These are phyloP conservation scores for Halichoerus grypus DNA, from an alignment of 2,113 vertebrate genomes.

Conservation along the genomic window DNA sequence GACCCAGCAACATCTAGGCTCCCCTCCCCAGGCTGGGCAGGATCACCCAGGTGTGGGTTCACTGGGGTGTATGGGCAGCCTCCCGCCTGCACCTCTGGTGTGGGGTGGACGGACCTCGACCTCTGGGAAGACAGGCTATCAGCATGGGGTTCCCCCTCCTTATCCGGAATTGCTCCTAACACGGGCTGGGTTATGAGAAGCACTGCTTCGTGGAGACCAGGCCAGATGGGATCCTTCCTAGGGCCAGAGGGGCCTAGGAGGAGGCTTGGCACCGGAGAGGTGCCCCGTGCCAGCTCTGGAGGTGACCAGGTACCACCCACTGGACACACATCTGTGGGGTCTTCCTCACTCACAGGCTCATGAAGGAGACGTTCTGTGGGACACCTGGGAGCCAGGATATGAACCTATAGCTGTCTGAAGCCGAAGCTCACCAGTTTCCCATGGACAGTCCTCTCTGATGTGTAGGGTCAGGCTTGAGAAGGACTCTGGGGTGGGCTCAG, in stretches of 20 bases:
- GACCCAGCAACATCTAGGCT: fast-evolving
- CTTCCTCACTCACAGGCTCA: too few relatives aligned
- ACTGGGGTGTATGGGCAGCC: fast-evolving
- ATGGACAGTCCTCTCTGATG: fast-evolving
- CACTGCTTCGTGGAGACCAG: not conserved
- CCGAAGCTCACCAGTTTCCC: fast-evolving
- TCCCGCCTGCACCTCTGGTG: fast-evolving
- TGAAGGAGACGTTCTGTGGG: not conserved
- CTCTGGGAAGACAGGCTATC: not conserved
- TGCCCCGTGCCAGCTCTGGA: fast-evolving
- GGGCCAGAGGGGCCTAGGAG: not conserved
- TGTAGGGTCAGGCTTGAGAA: not conserved
- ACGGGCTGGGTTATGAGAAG: not conserved
- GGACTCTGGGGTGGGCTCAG: fast-evolving
- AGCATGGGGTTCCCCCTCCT: fast-evolving
- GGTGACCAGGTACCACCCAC: fast-evolving
- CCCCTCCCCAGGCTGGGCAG: fast-evolving
- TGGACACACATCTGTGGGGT: not conserved
- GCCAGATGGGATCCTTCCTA: fast-evolving
- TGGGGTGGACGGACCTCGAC: fast-evolving
- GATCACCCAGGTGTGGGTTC: fast-evolving
- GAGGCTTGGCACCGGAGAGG: too few relatives aligned
- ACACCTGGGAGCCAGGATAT: not conserved
- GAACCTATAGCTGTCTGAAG: fast-evolving
- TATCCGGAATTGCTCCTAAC: not conserved